These are phyloP conservation scores for Agrilus biguttatus DNA, from an alignment of 2,888 invertebrate species.

Conservation along the genomic window DNA sequence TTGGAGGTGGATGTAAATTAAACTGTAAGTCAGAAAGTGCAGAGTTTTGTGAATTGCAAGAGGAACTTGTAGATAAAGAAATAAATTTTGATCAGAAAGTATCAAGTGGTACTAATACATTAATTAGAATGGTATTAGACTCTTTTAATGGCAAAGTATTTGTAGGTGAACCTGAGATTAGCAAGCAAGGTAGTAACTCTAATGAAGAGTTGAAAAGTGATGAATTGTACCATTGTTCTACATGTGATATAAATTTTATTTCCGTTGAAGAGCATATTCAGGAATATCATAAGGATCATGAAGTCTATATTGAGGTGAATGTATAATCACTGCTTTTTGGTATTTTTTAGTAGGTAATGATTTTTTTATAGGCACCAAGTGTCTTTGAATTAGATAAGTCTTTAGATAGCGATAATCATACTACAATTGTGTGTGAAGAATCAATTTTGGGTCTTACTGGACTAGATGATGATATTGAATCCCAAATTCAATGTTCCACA, in stretches of 20 bases:
- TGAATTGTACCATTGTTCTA: constrained; percentile 45
- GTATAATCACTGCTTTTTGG: not conserved
- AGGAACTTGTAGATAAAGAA: not conserved
- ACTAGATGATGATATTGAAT: constrained; percentile 4
- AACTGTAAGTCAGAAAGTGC: not conserved
- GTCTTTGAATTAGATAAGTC: no score
- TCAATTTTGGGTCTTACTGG: no score
- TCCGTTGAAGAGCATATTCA: constrained; percentile 51
- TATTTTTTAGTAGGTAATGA: no score
- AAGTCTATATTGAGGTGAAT: constrained; percentile 47
- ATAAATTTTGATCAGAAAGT: constrained; percentile 6
- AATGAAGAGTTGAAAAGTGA: constrained; percentile 5
- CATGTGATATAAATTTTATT: constrained; percentile 47
- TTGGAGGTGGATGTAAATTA: constrained; percentile 27
- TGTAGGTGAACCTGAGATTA: constrained; percentile 9
- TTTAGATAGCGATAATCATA: no score
- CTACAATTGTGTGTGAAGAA: constrained; percentile 5
- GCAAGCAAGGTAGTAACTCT: constrained; percentile 2
- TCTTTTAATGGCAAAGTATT: constrained; percentile 2
- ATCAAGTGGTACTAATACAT: constrained; percentile 1
- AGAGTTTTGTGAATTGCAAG: not conserved
- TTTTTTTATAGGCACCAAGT: no score
- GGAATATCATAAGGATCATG: constrained; percentile 50
- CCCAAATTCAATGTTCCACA: no score
- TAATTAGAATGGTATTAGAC: not conserved